Conservation (phyloP, 2,797 vertebrate genomes). For the Manis pentadactyla region DNA sequence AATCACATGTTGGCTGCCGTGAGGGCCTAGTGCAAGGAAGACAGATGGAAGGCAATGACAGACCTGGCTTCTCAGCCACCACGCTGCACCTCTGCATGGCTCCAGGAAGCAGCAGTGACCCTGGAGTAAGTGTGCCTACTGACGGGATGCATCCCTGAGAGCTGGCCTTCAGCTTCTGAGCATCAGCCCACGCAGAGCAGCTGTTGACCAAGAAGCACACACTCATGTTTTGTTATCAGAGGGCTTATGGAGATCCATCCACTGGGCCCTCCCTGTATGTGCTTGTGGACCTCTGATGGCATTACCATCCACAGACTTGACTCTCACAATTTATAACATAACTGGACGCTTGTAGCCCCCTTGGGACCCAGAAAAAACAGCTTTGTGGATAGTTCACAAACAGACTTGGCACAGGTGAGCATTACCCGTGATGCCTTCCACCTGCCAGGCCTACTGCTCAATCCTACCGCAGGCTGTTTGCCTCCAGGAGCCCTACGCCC, state of each 20-base stretch:
- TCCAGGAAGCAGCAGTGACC: background rate
- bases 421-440: rapidly evolving
- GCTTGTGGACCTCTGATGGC: background rate
- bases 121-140: background rate
- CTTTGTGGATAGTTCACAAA: background rate
- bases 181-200: background rate
- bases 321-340: background rate
- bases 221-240: background rate
- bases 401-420: rapidly evolving
- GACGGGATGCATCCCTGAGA: background rate
- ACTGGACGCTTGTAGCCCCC: background rate
- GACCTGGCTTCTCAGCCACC: background rate
- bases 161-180: background rate
- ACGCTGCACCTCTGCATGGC: rapidly evolving
- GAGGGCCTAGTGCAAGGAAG: background rate
- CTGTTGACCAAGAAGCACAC: background rate
- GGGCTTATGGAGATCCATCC: background rate
- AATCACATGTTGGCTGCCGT: rapidly evolving
- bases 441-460: background rate
- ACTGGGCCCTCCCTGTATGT: background rate
- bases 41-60: too few species aligned
- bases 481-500: background rate
- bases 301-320: background rate
- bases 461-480: too few species aligned
- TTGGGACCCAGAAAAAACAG: background rate